These are phyloP conservation scores for Ondatra zibethicus DNA, from an alignment of 2,113 vertebrate genomes.

Conservation along the genomic window DNA sequence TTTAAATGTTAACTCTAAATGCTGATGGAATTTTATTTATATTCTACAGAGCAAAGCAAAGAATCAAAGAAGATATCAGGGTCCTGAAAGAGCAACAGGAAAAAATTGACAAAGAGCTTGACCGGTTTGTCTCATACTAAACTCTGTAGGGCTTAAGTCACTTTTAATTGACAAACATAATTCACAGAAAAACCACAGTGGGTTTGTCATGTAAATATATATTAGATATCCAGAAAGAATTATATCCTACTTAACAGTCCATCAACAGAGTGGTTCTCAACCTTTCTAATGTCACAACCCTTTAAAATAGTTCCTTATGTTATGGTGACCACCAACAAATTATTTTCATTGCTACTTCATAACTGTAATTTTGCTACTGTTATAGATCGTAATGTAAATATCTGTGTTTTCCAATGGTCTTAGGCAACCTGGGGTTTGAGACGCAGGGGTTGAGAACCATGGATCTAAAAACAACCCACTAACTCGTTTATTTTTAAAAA, in stretches of 20 bases:
- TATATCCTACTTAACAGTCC: not conserved
- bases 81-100: constrained; percentile 74
- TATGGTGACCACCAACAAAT: not conserved
- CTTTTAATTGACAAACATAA: not conserved
- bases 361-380: not conserved
- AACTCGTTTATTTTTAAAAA: not conserved
- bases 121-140: constrained; percentile 73
- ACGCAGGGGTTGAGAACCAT: not conserved
- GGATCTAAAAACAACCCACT: not conserved
- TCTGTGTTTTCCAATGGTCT: not conserved
- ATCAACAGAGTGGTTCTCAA: not conserved
- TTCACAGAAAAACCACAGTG: constrained; percentile 24
- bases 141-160: constrained; percentile 1
- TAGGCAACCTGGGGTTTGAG: not conserved
- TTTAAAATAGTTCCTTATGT: not conserved
- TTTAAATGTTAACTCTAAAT: constrained; percentile 48
- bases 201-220: constrained; percentile 47
- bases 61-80: constrained; percentile 72
- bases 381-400: not conserved
- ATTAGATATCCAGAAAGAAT: not conserved
- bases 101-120: constrained; percentile 75
- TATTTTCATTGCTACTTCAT: not conserved
- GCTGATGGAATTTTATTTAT: constrained; percentile 46
- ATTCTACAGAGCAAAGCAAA: constrained; percentile 75
- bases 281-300: not conserved